Conservation (phyloP, 2,888 invertebrate species). For the Ornithoptera priamus region DNA sequence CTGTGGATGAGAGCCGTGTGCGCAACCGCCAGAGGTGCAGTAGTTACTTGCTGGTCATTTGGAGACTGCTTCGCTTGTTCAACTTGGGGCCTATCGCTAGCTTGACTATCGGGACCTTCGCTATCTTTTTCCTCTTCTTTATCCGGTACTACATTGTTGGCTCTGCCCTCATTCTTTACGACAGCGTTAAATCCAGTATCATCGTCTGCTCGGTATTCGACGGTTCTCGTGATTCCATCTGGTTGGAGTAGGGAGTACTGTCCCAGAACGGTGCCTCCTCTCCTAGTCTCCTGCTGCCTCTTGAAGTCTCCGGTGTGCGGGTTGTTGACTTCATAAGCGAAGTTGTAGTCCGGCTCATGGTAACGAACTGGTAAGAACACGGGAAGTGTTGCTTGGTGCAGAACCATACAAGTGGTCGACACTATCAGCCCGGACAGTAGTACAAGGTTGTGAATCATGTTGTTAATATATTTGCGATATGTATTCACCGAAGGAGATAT, state of each 20-base stretch:
- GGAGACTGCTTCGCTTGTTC: slow-evolving; percentile 9
- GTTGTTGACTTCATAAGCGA: slow-evolving; percentile 78
- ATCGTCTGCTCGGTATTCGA: slow-evolving; percentile 78
- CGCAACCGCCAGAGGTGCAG: slow-evolving; percentile 12
- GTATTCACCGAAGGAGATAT: background rate
- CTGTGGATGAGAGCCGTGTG: slow-evolving; percentile 23
- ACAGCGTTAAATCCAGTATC: slow-evolving; percentile 77
- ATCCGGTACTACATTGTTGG: background rate
- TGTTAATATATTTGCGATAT: background rate
- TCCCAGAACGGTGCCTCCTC: slow-evolving; percentile 75
- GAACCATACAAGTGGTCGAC: slow-evolving; percentile 58
- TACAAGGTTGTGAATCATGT: slow-evolving; percentile 33
- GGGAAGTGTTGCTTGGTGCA: slow-evolving; percentile 50
- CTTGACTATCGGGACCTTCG: background rate
- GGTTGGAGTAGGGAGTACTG: slow-evolving; percentile 78
- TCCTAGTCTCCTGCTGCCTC: slow-evolving; percentile 73
- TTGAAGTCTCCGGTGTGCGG: slow-evolving; percentile 77
- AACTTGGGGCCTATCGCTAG: slow-evolving; percentile 8
- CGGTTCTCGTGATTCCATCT: slow-evolving; percentile 76
- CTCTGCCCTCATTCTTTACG: slow-evolving; percentile 55
- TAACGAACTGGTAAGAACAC: slow-evolving; percentile 34
- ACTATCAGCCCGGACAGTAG: slow-evolving; percentile 48
- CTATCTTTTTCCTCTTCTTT: background rate
- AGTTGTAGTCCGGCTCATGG: slow-evolving; percentile 61
- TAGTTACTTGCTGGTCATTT: slow-evolving; percentile 11